Evolutionary conservation across 2,888 invertebrate genomes (phyloP).

Genomic region (Acleris literana): DNA sequence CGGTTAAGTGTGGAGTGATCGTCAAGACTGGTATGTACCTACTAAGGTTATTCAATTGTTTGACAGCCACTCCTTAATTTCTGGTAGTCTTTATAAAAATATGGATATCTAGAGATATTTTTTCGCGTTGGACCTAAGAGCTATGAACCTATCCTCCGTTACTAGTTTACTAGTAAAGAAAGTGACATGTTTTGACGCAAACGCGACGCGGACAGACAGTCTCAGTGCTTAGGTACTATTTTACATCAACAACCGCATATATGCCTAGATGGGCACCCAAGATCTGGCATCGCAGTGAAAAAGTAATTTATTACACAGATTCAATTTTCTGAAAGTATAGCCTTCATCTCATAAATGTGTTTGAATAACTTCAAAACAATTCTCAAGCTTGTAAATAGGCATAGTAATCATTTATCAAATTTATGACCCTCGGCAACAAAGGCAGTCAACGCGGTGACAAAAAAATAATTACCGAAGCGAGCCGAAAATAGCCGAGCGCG

Average conservation of each 20-base stretch:
- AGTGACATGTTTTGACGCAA: too few species aligned
- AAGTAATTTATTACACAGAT: too few species aligned
- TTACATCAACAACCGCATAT: too few species aligned
- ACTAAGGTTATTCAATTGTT: neutral
- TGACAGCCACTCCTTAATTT: neutral
- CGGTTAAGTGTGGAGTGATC: slow-evolving; percentile 36
- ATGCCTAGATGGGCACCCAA: too few species aligned
- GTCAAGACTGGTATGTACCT: neutral
- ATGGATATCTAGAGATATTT: neutral
- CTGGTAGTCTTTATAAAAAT: neutral
- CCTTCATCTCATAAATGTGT: neutral
- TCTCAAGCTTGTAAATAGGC: slow-evolving; percentile 17
- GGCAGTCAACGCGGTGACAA: slow-evolving; percentile 61
- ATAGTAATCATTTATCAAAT: slow-evolving; percentile 31
- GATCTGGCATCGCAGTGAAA: too few species aligned
- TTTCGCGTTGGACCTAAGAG: neutral
- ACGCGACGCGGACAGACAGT: too few species aligned
- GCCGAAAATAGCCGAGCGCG: slow-evolving; percentile 63
- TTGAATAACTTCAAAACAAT: slow-evolving; percentile 7
- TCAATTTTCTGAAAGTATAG: neutral
- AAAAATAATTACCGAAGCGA: slow-evolving; percentile 69
- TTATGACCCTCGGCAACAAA: slow-evolving; percentile 53
- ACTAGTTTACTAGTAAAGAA: too few species aligned
- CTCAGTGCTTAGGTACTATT: too few species aligned
- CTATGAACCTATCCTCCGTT: too few species aligned